Percentiles rank a stretch among this genome's conserved stretches.
phyloP scores from a whole-genome alignment of 1,140 invertebrate species.

The Ostrea denselamellosa region DNA sequence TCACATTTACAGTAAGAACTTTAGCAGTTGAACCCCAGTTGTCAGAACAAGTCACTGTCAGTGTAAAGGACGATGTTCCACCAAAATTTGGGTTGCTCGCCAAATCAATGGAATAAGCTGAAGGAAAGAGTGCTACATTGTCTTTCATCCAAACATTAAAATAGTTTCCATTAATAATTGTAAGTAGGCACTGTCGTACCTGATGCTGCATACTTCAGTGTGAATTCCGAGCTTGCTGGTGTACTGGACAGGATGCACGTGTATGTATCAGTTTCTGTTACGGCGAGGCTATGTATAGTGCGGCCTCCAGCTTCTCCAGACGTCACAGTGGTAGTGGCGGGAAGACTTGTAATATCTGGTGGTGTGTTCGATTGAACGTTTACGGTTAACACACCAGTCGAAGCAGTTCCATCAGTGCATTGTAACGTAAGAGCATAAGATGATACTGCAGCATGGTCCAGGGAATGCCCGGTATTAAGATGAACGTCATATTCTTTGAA shows the following conservation, averaged over 20 bases:
- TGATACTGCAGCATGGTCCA: constrained; percentile 28
- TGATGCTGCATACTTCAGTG: not conserved
- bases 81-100: constrained; percentile 10
- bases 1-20: constrained; percentile 35
- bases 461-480: constrained; percentile 3
- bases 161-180: not conserved
- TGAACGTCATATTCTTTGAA: constrained; percentile 41
- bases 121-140: not conserved
- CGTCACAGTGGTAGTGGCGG: constrained; percentile 3
- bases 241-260: constrained; percentile 34
- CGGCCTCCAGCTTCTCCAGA: constrained; percentile 17
- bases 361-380: constrained; percentile 42
- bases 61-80: not conserved
- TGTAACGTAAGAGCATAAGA: constrained; percentile 34
- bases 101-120: constrained; percentile 6
- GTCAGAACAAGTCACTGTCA: constrained; percentile 46
- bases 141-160: not conserved
- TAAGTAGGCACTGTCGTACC: not conserved
- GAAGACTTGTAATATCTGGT: constrained; percentile 44
- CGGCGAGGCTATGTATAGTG: constrained; percentile 20
- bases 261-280: constrained; percentile 45
- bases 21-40: constrained; percentile 43
- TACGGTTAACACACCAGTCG: constrained; percentile 25
- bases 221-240: not conserved
- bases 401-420: constrained; percentile 41